Conservation (phyloP, 2,797 vertebrate species). For the Sylvilagus floridanus region DNA sequence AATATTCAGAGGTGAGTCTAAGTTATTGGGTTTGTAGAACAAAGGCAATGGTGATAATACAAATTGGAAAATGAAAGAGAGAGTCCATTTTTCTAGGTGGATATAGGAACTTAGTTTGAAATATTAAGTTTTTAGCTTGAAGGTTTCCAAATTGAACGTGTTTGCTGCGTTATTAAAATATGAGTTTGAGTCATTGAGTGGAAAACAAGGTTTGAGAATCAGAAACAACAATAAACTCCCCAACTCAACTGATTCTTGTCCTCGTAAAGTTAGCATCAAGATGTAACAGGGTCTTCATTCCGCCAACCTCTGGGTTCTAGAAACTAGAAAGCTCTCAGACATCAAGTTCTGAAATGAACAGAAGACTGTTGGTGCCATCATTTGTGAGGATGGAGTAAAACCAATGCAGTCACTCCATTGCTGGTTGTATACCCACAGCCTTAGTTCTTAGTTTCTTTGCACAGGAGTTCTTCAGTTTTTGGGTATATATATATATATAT, state of each 20-base stretch:
- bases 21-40: neutral
- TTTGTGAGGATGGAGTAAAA: neutral
- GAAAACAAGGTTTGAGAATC: neutral
- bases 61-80: neutral
- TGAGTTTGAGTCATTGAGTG: neutral
- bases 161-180: neutral
- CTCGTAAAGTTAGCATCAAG: neutral
- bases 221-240: neutral
- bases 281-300: neutral
- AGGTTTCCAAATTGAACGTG: neutral
- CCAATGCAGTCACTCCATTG: neutral
- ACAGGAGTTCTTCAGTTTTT: neutral
- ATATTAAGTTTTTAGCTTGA: neutral
- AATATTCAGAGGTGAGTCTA: neutral
- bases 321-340: neutral
- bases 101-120: neutral
- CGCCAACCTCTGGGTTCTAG: neutral
- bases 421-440: no score
- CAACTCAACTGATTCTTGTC: neutral
- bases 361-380: neutral
- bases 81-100: neutral
- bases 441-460: neutral
- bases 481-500: neutral
- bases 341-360: neutral
- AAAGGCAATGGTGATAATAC: neutral